These are phyloP conservation scores for Corella eumyota DNA, from an alignment of 23 tunicate species.

Conservation along the genomic window DNA sequence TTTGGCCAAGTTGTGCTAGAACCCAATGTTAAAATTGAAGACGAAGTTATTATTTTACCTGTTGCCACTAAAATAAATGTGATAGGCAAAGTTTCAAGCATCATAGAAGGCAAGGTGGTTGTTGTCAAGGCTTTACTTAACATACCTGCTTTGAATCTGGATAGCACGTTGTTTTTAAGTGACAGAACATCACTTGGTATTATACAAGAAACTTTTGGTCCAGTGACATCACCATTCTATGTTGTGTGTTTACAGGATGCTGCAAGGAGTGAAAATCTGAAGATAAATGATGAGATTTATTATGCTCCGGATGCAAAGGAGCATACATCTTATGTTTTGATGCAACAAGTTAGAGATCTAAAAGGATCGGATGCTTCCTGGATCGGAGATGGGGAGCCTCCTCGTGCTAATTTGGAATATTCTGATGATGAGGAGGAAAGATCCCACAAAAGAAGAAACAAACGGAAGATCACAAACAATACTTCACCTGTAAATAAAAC, in stretches of 20 bases:
- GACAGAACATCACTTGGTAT: constrained; percentile 25
- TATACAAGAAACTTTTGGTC: constrained; percentile 57
- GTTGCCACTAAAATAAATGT: too few species aligned
- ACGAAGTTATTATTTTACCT: too few species aligned
- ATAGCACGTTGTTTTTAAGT: constrained; percentile 38
- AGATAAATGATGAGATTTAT: constrained; percentile 11
- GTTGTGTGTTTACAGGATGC: constrained; percentile 41
- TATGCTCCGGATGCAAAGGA: constrained; percentile 26
- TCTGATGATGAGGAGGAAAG: constrained; percentile 59
- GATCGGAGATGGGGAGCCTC: constrained; percentile 38
- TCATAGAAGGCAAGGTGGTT: too few species aligned
- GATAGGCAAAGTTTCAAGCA: too few species aligned
- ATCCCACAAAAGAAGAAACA: constrained; percentile 8
- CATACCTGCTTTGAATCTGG: constrained; percentile 39
- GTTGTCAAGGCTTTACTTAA: too few species aligned
- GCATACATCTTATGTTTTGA: constrained; percentile 32
- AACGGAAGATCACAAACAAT: too few species aligned
- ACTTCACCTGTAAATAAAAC: too few species aligned
- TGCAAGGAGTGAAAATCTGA: constrained; percentile 1
- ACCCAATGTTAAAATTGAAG: too few species aligned
- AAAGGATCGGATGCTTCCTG: constrained; percentile 65
- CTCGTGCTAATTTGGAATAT: constrained; percentile 27
- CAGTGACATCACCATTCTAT: constrained; percentile 42
- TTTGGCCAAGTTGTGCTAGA: too few species aligned
- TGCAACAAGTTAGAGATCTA: constrained; percentile 7